These are phyloP conservation scores for Dufourea novaeangliae DNA, from an alignment of 1,140 invertebrate genomes.

Conservation along the genomic window DNA sequence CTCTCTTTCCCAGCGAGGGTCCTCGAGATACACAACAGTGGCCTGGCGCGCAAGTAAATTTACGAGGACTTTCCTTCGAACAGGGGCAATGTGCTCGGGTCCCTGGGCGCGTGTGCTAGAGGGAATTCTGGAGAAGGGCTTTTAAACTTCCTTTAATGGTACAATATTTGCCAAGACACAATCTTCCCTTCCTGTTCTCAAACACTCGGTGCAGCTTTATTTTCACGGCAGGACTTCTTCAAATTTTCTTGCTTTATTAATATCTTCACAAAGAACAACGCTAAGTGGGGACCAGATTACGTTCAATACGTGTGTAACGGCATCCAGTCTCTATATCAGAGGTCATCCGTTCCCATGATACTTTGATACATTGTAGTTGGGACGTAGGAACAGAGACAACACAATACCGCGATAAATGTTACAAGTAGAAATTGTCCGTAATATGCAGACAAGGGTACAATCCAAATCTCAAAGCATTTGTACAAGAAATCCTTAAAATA, in stretches of 20 bases:
- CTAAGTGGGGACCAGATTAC: not conserved
- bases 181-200: not conserved
- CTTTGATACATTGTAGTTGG: no score
- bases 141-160: conserved; percentile 8
- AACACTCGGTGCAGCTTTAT: not conserved
- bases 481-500: no score
- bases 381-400: no score
- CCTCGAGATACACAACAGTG: conserved; percentile 5
- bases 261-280: not conserved
- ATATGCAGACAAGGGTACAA: no score
- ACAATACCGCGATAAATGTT: no score
- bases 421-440: no score
- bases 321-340: no score
- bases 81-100: not conserved
- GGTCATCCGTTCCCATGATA: no score
- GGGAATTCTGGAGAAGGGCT: not conserved
- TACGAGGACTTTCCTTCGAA: conserved; percentile 11
- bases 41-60: conserved; percentile 16
- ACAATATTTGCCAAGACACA: conserved; percentile 3
- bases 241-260: not conserved
- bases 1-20: not conserved
- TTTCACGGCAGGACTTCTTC: not conserved
- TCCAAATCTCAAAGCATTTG: no score
- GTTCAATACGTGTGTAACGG: no score
- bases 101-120: not conserved